Percentiles rank a stretch among this genome's conserved stretches.
Evolutionary conservation across 1,140 invertebrate species (phyloP).

Genomic region (Brachionus manjavacas): DNA sequence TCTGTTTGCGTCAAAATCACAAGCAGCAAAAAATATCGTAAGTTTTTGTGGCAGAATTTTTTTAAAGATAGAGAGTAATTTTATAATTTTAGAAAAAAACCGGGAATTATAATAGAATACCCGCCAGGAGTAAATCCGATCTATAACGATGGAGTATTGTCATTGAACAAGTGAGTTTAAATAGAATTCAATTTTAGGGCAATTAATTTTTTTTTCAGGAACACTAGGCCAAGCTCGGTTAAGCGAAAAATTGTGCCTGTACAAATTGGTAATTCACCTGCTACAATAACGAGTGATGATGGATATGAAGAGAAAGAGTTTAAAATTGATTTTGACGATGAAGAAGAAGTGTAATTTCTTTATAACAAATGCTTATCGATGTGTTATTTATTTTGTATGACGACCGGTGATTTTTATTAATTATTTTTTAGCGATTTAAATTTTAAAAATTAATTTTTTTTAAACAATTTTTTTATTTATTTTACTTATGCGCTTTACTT

Average conservation of each 20-base stretch:
- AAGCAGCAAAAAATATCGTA: neutral
- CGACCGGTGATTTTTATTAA: neutral
- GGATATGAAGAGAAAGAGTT: slow-evolving; percentile 27
- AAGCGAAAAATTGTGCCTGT: slow-evolving; percentile 1
- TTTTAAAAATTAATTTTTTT: neutral
- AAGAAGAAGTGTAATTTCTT: neutral
- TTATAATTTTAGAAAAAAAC: slow-evolving; percentile 14
- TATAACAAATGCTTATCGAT: neutral
- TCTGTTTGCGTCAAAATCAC: slow-evolving; percentile 17
- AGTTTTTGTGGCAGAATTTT: neutral
- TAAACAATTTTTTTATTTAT: neutral
- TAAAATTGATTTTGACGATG: slow-evolving; percentile 7
- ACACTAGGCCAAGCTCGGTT: neutral
- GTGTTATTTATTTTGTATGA: neutral
- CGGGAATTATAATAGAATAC: slow-evolving; percentile 38
- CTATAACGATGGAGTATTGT: slow-evolving; percentile 31
- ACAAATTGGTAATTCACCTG: neutral
- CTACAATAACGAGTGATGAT: neutral
- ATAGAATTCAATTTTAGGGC: neutral
- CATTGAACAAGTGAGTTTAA: neutral
- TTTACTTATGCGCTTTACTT: neutral
- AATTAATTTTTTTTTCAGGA: neutral
- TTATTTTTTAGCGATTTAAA: neutral
- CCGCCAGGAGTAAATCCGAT: slow-evolving; percentile 37
- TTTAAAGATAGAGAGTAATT: neutral